phyloP scores from a whole-genome alignment of 2,113 vertebrate species.

The Malurus melanocephalus region DNA sequence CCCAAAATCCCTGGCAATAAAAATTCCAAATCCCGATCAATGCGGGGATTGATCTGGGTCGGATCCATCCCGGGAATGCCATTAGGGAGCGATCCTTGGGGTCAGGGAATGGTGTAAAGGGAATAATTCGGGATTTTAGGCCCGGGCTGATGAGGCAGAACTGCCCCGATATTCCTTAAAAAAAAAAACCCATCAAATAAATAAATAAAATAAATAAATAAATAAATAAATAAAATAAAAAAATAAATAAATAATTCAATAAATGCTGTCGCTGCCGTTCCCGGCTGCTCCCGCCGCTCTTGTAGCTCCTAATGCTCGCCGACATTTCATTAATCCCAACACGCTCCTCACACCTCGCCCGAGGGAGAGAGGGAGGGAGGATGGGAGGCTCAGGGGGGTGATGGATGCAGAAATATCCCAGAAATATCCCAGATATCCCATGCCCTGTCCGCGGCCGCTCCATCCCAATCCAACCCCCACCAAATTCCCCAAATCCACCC shows the following conservation, averaged over 20 bases:
- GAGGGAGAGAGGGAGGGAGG: too few relatives aligned
- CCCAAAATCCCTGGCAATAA: not conserved
- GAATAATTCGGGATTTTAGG: not conserved
- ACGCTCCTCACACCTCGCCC: too few relatives aligned
- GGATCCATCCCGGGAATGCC: not conserved
- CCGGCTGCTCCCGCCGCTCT: not conserved
- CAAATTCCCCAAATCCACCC: too few relatives aligned
- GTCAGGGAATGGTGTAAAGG: rapidly evolving
- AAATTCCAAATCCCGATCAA: not conserved
- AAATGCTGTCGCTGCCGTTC: not conserved
- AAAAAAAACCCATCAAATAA: not conserved
- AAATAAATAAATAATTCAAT: too few relatives aligned
- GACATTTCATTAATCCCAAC: slow-evolving; percentile 24
- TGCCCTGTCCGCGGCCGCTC: too few relatives aligned
- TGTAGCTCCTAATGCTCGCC: not conserved
- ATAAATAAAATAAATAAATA: too few relatives aligned
- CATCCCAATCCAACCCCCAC: too few relatives aligned
- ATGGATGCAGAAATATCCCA: too few relatives aligned
- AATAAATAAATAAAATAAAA: too few relatives aligned
- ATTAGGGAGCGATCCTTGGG: not conserved
- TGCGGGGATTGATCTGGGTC: too few relatives aligned
- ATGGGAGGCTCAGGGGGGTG: too few relatives aligned
- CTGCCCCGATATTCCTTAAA: rapidly evolving
- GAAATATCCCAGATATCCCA: too few relatives aligned
- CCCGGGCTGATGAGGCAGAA: rapidly evolving